Evolutionary conservation across 2,113 vertebrate genomes (phyloP), one percentile per base, ranked within the genome.

Genomic region (Leuciscus idus): DNA sequence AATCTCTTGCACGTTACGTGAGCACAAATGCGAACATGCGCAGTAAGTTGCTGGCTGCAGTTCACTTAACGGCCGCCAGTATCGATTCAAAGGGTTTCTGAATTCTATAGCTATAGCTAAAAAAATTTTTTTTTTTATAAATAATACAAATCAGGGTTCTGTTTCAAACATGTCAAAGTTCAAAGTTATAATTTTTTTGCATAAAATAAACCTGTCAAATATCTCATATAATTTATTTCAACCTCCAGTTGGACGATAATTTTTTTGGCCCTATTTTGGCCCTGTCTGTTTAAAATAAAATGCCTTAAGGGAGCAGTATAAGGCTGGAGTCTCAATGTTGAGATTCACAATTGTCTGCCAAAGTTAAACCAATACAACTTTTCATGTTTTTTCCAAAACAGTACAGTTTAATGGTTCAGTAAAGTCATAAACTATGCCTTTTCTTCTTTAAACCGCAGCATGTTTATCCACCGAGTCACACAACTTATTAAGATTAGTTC

Each of bases 401-500:
- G 36, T 59, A 26, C 26, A 11, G 15, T 81, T 81, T 64, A 64
- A 68, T 50, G 26, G 17, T 48, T 48, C n/a, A 81, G n/a, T 81
- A 64, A 50, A 30, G n/a, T 79, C 75, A 57, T 55, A 78, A n/a
- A 79, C 12, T 9, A 61, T n/a, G 30, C 4, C 30, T 43, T 61
- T 66, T 48, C 74, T 46, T 23, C 43, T 68, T 19, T 3, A 66
- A 81, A 81, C 33, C n/a, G 0, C 78, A 66, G 17, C 8, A 1
- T 68, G 64, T 50, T 70, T 52, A 33, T 33, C n/a, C 33, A 59
- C 50, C 3, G 2, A 80, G 30, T 39, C 52, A 9, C 15, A 52
- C 15, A 68, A 33, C 43, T 68, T 11, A 30, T 81, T 68, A 82
- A 8, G 36, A 82, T 82, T 17, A 39, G 10, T 81, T 48, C 46